Evolutionary conservation across 2,888 invertebrate species (phyloP), one percentile per base, ranked within the genome.

Genomic region (Cyrtodaria siliqua): DNA sequence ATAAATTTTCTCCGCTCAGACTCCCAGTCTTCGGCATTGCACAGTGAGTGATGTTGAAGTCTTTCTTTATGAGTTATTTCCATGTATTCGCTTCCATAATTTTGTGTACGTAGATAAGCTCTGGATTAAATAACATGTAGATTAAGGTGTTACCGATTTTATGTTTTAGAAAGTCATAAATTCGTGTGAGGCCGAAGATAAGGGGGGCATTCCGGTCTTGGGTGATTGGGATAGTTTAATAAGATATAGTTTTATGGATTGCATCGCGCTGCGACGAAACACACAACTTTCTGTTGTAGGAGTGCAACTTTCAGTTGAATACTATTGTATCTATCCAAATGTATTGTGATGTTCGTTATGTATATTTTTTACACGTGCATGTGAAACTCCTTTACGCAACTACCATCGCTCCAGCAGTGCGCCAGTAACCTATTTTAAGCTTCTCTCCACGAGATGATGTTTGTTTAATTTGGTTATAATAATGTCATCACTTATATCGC

Each of bases 1-100:
- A 79, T 79, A 79, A 79, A 79, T 79, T 62, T 59, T 50, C 40
- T 73, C 40, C 55, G 16, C 50, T 52, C 67, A 79, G 79, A 79
- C 79, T 74, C 61, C 50, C 38, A 62, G 79, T 49, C 79, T 79
- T 74, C 73, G 38, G 29, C 29, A n/a, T 57, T 63, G 70, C 64
- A 61, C 66, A 23, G 27, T 61, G 70, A 71, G 67, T 67, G 76
- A 77, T 71, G 67, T 71, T 63, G 38, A 59, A 60, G 29, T 49
- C 56, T 3, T 77, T 52, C 57, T 77, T 77, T 77, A 77, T 42
- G 71, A 53, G 62, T 16, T 44, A 23, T 44, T 26, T 40, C 53
- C 66, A 49, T 76, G 76, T 76, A 70, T 53, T 61, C 59, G 40
- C 62, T 63, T 59, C 62, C 71, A 67, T 67, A 55, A 67, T 42